phyloP scores from a whole-genome alignment of 1,140 invertebrate genomes.

The Eriosoma lanigerum region DNA sequence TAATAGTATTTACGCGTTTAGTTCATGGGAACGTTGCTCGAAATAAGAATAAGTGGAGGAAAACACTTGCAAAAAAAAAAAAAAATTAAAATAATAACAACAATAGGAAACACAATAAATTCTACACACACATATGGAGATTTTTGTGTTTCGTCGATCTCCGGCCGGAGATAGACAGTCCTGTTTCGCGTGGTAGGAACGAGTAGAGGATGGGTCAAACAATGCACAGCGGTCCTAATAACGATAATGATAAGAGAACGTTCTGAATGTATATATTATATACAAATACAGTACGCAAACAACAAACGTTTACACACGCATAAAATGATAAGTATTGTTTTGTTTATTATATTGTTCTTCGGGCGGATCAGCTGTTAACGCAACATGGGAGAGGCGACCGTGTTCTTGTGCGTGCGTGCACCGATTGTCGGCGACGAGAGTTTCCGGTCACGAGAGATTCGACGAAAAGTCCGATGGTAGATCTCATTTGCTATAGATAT shows the following conservation, averaged over 20 bases:
- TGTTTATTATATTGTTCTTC: not conserved
- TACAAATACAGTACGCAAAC: not conserved
- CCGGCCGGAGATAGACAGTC: not conserved
- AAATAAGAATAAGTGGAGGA: not conserved
- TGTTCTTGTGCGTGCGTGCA: not conserved
- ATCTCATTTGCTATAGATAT: not conserved
- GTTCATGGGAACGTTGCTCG: not conserved
- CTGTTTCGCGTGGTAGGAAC: not conserved
- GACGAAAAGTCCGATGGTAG: not conserved
- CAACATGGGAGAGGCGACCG: not conserved
- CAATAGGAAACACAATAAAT: not conserved
- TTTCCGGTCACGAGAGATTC: not conserved
- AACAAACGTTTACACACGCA: not conserved
- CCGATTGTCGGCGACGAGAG: not conserved
- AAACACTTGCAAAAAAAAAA: not conserved
- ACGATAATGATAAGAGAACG: not conserved
- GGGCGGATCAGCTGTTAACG: not conserved
- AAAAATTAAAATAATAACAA: not conserved
- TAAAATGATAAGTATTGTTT: too few species aligned
- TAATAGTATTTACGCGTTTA: not conserved
- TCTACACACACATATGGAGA: not conserved
- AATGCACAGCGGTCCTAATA: not conserved
- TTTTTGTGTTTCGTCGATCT: constrained; percentile 13
- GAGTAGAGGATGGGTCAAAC: not conserved
- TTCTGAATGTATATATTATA: not conserved